Conservation (phyloP, 2,113 vertebrate genomes). For the Oceanites oceanicus region DNA sequence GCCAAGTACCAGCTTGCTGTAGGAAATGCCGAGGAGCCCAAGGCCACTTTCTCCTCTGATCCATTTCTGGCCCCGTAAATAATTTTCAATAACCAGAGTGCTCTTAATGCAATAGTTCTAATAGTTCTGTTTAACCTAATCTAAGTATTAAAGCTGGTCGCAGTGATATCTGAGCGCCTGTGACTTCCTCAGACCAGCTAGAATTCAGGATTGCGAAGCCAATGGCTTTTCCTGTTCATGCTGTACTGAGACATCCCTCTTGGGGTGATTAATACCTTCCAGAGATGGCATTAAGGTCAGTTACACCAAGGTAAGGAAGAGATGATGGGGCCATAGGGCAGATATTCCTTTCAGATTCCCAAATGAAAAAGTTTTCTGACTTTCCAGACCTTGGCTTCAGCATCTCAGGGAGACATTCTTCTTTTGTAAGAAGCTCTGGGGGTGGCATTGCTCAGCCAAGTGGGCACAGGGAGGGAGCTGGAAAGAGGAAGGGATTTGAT, state of each 20-base stretch:
- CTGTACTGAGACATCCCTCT: neutral
- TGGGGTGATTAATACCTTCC: slow-evolving; percentile 12
- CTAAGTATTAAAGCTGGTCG: slow-evolving; percentile 22
- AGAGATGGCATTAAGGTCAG: neutral
- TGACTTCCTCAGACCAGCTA: slow-evolving; percentile 45
- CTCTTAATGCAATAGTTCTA: slow-evolving; percentile 27
- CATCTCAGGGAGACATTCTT: neutral
- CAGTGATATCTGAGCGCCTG: slow-evolving; percentile 53
- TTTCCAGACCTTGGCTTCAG: neutral
- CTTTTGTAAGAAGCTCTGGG: neutral
- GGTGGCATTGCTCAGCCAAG: neutral
- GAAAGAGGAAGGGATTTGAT: slow-evolving; percentile 57
- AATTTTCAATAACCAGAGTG: slow-evolving; percentile 30
- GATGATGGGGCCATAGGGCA: neutral
- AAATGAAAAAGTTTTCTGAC: neutral
- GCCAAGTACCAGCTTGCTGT: neutral
- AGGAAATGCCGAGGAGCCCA: neutral
- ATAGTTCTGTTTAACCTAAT: slow-evolving; percentile 48
- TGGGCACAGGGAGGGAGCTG: slow-evolving; percentile 14
- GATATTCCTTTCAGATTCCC: neutral
- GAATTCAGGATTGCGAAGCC: slow-evolving; percentile 16
- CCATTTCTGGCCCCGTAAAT: slow-evolving; percentile 7
- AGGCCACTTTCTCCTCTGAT: neutral
- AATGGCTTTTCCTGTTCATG: slow-evolving; percentile 32
- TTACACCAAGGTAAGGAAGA: neutral